Base-by-base conservation (phyloP, 53 echinoderm and acorn worm species). In the Mesocentrotus franciscanus region DNA sequence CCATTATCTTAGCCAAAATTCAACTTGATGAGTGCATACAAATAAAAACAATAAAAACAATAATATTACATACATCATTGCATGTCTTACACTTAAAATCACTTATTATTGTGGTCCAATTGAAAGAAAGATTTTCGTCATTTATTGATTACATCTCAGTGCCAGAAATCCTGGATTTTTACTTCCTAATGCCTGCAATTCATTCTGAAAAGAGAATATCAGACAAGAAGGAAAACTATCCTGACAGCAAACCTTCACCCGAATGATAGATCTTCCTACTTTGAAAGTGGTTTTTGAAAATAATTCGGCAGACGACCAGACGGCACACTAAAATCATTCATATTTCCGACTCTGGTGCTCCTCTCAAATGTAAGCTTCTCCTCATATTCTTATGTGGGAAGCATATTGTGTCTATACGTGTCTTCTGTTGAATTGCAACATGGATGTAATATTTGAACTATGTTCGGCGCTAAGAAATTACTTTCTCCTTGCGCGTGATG, bases 391-490 rank as follows among this genome's bases (percentile, higher is more conserved):
- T 30, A 76, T 33, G 29, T 76, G 2, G 33, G 30, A 30, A 14
- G 27, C 76, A 76, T 13, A 76, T 76, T 30, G 49, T 8, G 0
- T 24, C 22, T 4, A n/a, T n/a, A 68, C 68, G 24, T 18, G 76
- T 13, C 76, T 76, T 32, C 30, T 76, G 11, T 76, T 76, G 76
- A 76, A 29, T 76, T 76, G 29, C 76, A 76, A 30, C 76, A 76
- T 33, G 76, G 30, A 76, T 76, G 76, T 30, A 76, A 76, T 76
- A 76, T 76, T 76, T 76, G 76, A 30, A 76, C 33, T 32, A 71
- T 27, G 76, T 76, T 76, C 33, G 30, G 76, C 76, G 76, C 76
- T 76, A 32, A 76, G 76, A 76, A 76, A 76, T 76, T 76, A 33
- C 33, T 76, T 76, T 76, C 33, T 33, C 30, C 33, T 13, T 76